These are phyloP conservation scores for Frankliniella intonsa DNA, from an alignment of 2,888 invertebrate species.

Conservation along the genomic window DNA sequence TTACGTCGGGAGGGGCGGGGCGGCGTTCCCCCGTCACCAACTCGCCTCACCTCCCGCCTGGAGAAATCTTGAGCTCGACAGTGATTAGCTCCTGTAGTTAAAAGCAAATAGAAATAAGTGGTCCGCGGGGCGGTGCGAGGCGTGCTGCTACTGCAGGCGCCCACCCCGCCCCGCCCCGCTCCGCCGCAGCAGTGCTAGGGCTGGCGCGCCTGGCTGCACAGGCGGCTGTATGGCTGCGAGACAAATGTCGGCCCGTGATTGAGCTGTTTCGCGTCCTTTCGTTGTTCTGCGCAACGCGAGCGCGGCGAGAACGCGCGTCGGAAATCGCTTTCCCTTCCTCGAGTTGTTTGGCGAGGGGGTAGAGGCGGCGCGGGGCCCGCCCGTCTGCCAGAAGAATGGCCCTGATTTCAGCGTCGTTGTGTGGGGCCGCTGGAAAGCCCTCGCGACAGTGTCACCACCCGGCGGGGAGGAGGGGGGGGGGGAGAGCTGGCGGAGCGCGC, in stretches of 20 bases:
- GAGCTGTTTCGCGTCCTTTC: slow-evolving; percentile 20
- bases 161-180: not conserved
- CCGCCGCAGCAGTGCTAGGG: not conserved
- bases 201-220: not conserved
- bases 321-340: slow-evolving; percentile 1
- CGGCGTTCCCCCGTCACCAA: no score
- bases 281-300: not conserved
- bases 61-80: not conserved
- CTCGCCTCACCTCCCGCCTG: no score
- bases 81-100: not conserved
- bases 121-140: not conserved
- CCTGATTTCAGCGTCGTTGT: no score
- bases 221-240: not conserved
- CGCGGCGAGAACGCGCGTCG: not conserved
- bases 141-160: not conserved
- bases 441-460: not conserved
- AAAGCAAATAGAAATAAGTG: not conserved
- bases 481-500: not conserved
- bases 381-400: not conserved
- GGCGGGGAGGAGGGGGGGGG: not conserved
- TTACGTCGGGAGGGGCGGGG: not conserved
- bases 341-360: not conserved
- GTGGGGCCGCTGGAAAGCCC: not conserved
- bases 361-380: not conserved
- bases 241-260: slow-evolving; percentile 16